Percentiles rank a stretch among this genome's conserved stretches.
Evolutionary conservation across 2,113 vertebrate genomes (phyloP).

Genomic region (Syngnathus scovelli): DNA sequence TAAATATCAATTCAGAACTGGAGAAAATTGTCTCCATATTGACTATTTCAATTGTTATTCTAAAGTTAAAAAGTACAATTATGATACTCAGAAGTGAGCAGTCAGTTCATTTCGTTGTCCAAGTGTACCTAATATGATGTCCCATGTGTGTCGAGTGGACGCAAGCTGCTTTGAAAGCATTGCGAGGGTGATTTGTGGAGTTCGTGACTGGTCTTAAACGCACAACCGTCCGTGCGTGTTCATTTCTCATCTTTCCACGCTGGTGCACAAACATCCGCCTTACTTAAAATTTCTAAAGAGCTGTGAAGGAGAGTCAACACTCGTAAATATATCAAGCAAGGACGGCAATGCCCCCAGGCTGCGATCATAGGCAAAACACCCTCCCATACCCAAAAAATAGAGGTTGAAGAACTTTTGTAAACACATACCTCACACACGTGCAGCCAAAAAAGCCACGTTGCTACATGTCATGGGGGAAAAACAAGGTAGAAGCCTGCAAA

Average conservation of each 20-base stretch:
- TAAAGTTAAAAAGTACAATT: too few relatives aligned
- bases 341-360: conserved; percentile 23
- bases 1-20: too few relatives aligned
- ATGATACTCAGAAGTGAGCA: too few relatives aligned
- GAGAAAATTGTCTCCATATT: too few relatives aligned
- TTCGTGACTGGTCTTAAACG: background rate
- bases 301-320: background rate
- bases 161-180: background rate
- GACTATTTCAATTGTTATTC: too few relatives aligned
- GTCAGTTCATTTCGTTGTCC: too few relatives aligned
- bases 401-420: background rate
- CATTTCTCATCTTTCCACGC: background rate
- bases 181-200: background rate
- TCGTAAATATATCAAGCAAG: conserved; percentile 11
- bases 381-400: background rate
- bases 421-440: background rate
- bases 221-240: background rate
- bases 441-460: background rate
- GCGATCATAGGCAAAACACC: conserved; percentile 10
- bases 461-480: background rate
- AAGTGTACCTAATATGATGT: too few relatives aligned
- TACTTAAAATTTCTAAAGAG: conserved; percentile 4
- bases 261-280: conserved; percentile 25
- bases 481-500: background rate
- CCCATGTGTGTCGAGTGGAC: too few relatives aligned